Base-by-base conservation (phyloP, 2,113 vertebrate genomes). In the Merops nubicus region DNA sequence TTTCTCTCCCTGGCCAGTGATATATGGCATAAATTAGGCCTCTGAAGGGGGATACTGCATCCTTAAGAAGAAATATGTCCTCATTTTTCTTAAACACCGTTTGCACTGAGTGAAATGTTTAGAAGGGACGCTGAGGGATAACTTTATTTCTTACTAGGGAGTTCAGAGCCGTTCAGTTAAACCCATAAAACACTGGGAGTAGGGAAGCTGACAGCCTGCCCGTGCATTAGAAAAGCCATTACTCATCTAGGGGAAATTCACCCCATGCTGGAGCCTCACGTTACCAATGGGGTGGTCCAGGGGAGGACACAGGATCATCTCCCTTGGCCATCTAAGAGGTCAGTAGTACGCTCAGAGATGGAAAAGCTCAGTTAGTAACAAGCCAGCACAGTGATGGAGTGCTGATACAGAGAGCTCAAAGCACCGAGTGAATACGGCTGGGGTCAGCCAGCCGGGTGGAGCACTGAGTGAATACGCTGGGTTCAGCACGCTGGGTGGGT, bases 81-180 rank as follows among this genome's bases (percentile, higher is more conserved):
- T 99, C 98, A 98, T 99, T 99, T 99, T 99, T 99, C 98, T 98
- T 98, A 99, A 99, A 99, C 98, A 99, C 98, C 98, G 98, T 99
- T 98, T 99, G 99, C 99, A 99, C 98, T 99, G 99, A 99, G 99
- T 99, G 99, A 99, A 99, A 99, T 99, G 99, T 99, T 99, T 99
- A 98, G 98, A 99, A 98, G 97, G 98, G 99, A 99, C 98, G 98
- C 98, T 97, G 98, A 98, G 98, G 99, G 99, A 99, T 98, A 98
- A 99, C 99, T 99, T 99, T 99, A 99, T 99, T 99, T 99, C 99
- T 99, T 99, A 99, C 98, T 98, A 98, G 99, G 99, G 99, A 99
- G 99, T 99, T 99, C 99, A 99, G 98, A 99, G 98, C 98, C 98
- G 98, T 99, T 99, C 98, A 98, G 98, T 99, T 98, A 98, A 98